These are phyloP conservation scores for Acrobasis consociella DNA, from an alignment of 2,888 invertebrate genomes.

Conservation along the genomic window DNA sequence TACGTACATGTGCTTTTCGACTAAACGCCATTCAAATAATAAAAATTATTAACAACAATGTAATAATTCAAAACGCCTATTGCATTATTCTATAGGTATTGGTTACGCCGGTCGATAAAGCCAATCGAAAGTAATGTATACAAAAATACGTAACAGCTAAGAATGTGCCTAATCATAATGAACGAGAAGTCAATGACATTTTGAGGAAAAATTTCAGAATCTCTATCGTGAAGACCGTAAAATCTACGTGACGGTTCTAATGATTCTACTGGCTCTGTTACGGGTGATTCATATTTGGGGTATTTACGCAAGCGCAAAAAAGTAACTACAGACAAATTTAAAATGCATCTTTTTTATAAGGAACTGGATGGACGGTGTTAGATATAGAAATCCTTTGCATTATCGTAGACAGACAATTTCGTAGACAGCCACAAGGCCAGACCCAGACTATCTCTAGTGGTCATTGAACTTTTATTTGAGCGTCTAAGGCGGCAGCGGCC, in stretches of 20 bases:
- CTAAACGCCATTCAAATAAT: too few relatives aligned
- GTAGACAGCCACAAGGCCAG: constrained; percentile 64
- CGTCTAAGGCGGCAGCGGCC: constrained; percentile 52
- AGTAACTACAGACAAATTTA: constrained; percentile 30
- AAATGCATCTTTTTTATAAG: constrained; percentile 19
- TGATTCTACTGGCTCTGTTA: constrained; percentile 46
- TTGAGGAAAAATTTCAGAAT: constrained; percentile 64
- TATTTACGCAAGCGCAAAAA: constrained; percentile 36
- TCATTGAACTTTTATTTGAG: constrained; percentile 60
- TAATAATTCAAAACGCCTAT: background rate
- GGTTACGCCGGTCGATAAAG: background rate
- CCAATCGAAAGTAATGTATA: constrained; percentile 10
- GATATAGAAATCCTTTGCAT: constrained; percentile 2
- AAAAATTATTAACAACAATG: too few relatives aligned
- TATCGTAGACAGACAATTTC: constrained; percentile 39
- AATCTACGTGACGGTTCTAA: constrained; percentile 60
- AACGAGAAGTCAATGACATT: constrained; percentile 64
- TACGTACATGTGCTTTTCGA: too few relatives aligned
- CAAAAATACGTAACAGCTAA: constrained; percentile 25
- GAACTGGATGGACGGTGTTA: background rate
- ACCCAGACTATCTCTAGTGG: constrained; percentile 65
- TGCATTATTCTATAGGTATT: background rate
- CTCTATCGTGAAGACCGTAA: constrained; percentile 53
- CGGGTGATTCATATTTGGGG: constrained; percentile 38
- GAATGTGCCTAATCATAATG: constrained; percentile 39